Base-by-base conservation (phyloP, 2,888 invertebrate genomes). In the Tryphoninae sp. region DNA sequence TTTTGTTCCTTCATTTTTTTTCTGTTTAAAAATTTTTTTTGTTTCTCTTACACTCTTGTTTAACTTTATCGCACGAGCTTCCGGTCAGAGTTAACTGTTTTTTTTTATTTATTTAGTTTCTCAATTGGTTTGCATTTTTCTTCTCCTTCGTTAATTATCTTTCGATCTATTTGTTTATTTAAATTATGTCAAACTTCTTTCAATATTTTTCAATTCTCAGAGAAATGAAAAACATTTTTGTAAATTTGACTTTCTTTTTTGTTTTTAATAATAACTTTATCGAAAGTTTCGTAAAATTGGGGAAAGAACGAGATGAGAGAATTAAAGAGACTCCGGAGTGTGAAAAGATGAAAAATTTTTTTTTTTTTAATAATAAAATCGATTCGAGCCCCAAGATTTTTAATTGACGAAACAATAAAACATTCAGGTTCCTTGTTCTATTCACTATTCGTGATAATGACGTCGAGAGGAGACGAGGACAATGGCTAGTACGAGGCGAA, bases 381-480 rank as follows among this genome's bases (percentile, higher is more conserved):
- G 45, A 45, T 45, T 45, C 42, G 19, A 42, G 8, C 8, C 45
- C 11, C 64, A 45, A 11, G 16, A 8, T 42, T 19, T 16, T 42
- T 64, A 64, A 64, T 64, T 40, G 23, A 45, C 26, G 23, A 23
- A 65, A 49, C 11, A 65, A 33, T 2, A 23, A 65, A n/a, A 23
- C 49, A 51, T 65, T 49, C 6, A n/a, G 22, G 7, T 49, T 2
- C 11, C 23, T 1, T 23, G 8, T 51, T 8, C 11, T 40, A 23
- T 19, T 49, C 6, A 22, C 13, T 8, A 58, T 51, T 49, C 49
- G 40, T 9, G 19, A 55, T 76, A 62, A 68, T 51, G 42, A 40
- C 58, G 74, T 55, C 16, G 64, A 16, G 2, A 16, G 8, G 49
- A 71, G 49, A 42, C 49, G 58, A 59, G 64, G 45, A 74, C 64